Evolutionary conservation across 2,797 vertebrate genomes (phyloP).

Genomic region (Phataginus tricuspis): DNA sequence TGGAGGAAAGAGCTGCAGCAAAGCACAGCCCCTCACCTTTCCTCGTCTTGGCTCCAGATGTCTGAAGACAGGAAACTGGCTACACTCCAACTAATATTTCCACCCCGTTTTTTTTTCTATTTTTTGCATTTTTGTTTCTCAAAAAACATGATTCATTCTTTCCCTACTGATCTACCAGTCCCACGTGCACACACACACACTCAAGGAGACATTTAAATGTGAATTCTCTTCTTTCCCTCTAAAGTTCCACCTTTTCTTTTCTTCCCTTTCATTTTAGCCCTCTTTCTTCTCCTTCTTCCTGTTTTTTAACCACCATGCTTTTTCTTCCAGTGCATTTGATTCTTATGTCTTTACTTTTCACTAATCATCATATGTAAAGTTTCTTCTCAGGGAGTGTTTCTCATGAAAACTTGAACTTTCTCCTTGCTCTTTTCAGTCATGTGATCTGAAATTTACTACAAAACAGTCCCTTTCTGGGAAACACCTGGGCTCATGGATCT

Average conservation of each 20-base stretch:
- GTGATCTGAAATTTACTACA: neutral
- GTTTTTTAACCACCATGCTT: neutral
- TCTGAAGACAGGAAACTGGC: slow-evolving; percentile 51
- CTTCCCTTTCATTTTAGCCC: neutral
- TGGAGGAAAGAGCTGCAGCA: neutral
- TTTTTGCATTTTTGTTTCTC: slow-evolving; percentile 38
- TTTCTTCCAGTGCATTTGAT: neutral
- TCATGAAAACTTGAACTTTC: slow-evolving; percentile 15
- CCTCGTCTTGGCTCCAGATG: slow-evolving; percentile 55
- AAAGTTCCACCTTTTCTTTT: neutral
- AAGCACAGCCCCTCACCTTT: slow-evolving; percentile 54
- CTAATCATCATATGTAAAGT: neutral
- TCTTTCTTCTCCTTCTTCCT: neutral
- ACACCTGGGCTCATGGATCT: neutral
- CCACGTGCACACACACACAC: neutral
- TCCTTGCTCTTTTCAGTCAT: neutral
- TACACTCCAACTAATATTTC: neutral
- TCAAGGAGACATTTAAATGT: neutral
- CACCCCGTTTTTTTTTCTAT: no score
- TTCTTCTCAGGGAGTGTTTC: neutral
- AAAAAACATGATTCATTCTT: neutral
- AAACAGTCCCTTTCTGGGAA: neutral
- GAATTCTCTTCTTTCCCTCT: neutral
- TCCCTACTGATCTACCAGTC: neutral
- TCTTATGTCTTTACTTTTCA: neutral